A percentile compares a stretch with the other conserved stretches of the same genome.
These are phyloP conservation scores for Chloropsis cyanopogon DNA, from an alignment of 2,113 vertebrate species.

Conservation along the genomic window DNA sequence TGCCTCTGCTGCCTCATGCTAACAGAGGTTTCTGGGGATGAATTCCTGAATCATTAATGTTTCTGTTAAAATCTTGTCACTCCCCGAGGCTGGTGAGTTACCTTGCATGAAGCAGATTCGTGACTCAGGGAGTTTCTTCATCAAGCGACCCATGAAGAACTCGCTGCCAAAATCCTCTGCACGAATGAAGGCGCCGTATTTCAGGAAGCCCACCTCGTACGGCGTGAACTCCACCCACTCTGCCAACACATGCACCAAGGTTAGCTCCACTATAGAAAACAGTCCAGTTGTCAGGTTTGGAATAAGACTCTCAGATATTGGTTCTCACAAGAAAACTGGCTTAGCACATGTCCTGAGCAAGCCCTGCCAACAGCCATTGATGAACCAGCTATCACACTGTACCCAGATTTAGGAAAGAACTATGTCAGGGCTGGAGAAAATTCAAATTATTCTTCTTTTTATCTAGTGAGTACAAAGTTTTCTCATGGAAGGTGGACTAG, in stretches of 20 bases:
- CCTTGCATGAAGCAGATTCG: conserved; percentile 83
- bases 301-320: background rate
- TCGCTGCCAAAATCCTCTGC: conserved; percentile 83
- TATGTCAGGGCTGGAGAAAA: background rate
- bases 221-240: conserved; percentile 91
- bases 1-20: background rate
- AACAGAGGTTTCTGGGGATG: background rate
- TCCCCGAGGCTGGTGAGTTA: background rate
- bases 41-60: background rate
- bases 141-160: conserved; percentile 84
- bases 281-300: accelerated
- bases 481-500: background rate
- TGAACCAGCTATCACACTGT: background rate
- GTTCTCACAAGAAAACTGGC: background rate
- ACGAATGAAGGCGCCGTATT: conserved; percentile 80
- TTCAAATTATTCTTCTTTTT: background rate
- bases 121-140: conserved; percentile 80
- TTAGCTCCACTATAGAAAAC: background rate
- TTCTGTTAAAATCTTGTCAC: background rate
- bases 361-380: background rate
- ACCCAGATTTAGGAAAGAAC: background rate
- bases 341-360: background rate
- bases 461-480: background rate
- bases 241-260: background rate
- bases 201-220: conserved; percentile 82